These are phyloP conservation scores for Tanypteryx hageni DNA, from an alignment of 2,888 invertebrate genomes.

Conservation along the genomic window DNA sequence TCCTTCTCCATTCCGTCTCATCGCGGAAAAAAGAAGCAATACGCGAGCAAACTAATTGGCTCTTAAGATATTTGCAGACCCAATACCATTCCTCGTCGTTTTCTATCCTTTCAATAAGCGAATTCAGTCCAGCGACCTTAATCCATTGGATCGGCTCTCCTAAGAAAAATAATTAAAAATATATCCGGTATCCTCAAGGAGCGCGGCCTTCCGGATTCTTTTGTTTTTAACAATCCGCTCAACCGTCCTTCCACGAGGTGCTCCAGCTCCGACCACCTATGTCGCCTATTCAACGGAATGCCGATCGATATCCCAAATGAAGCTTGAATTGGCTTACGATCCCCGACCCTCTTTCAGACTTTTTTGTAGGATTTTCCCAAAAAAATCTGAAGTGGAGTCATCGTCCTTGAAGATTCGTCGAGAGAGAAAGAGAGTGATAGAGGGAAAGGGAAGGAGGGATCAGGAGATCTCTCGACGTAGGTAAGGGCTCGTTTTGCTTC, in stretches of 20 bases:
- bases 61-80: neutral
- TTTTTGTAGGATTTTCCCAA: conserved; percentile 6
- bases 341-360: neutral
- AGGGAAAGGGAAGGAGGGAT: conserved; percentile 2
- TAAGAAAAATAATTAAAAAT: conserved; percentile 9
- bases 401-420: neutral
- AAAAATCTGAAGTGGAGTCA: conserved; percentile 6
- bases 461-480: neutral
- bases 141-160: neutral
- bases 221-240: neutral
- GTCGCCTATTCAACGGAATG: conserved; percentile 34
- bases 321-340: conserved; percentile 43
- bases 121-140: neutral
- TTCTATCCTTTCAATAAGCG: neutral
- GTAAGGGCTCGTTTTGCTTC: neutral
- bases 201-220: neutral
- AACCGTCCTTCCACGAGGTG: neutral
- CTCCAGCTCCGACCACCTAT: neutral
- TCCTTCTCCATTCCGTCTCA: neutral
- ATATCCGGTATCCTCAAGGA: neutral
- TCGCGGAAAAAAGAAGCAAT: neutral
- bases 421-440: neutral
- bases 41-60: neutral
- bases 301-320: conserved; percentile 46
- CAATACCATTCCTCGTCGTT: neutral